phyloP scores from a whole-genome alignment of 2,888 invertebrate genomes.

The Drosophila fungiperda region DNA sequence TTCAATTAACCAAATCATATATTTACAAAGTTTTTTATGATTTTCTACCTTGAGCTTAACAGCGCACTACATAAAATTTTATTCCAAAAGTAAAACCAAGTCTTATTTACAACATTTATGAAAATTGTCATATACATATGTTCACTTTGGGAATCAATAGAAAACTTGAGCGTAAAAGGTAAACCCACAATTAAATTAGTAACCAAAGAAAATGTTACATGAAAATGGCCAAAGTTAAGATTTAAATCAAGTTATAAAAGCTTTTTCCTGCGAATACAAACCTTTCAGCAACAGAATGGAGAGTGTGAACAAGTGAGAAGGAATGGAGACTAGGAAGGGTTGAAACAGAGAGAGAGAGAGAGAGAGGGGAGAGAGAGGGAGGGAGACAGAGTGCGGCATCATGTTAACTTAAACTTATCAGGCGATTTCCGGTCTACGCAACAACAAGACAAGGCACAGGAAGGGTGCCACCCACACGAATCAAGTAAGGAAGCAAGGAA shows the following conservation, averaged over 20 bases:
- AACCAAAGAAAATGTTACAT: constrained; percentile 32
- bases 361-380: background rate
- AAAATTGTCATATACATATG: background rate
- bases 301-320: background rate
- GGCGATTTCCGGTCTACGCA: constrained; percentile 68
- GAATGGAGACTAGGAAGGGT: background rate
- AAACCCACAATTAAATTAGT: constrained; percentile 24
- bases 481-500: constrained; percentile 3
- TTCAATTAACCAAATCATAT: background rate
- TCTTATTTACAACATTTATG: background rate
- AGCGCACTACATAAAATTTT: background rate
- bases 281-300: background rate
- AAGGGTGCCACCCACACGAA: constrained; percentile 7
- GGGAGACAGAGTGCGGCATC: constrained; percentile 26
- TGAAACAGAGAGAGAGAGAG: background rate
- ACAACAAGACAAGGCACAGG: constrained; percentile 53
- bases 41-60: background rate
- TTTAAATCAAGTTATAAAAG: constrained; percentile 75
- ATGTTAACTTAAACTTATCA: constrained; percentile 74
- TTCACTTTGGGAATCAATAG: background rate
- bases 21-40: background rate
- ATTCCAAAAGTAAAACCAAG: background rate
- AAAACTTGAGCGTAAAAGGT: constrained; percentile 8
- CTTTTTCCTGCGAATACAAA: constrained; percentile 50
- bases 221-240: constrained; percentile 55